phyloP scores from a whole-genome alignment of 2,888 invertebrate species.

The Altica lythri region DNA sequence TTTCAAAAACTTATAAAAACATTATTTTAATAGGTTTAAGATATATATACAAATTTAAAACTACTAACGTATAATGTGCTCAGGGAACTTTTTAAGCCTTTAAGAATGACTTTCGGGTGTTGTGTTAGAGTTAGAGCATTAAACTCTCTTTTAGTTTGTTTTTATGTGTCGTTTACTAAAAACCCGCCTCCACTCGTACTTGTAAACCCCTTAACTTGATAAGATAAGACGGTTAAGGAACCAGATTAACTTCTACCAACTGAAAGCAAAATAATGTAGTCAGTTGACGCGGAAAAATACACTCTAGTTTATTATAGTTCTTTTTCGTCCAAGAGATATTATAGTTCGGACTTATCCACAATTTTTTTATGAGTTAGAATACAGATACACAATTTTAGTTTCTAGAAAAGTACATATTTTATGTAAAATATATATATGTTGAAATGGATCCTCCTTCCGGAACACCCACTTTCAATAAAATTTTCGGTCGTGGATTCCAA shows the following conservation, averaged over 20 bases:
- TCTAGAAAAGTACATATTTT: no score
- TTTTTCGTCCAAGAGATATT: no score
- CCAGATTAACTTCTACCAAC: slow-evolving; percentile 24
- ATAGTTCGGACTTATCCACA: no score
- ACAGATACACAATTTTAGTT: no score
- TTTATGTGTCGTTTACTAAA: slow-evolving; percentile 26
- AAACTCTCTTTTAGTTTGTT: slow-evolving; percentile 13
- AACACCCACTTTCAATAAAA: no score
- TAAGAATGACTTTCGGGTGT: slow-evolving; percentile 2
- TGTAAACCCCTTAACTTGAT: slow-evolving; percentile 32
- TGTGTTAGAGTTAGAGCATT: slow-evolving; percentile 2
- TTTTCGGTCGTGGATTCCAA: no score
- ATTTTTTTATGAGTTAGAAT: no score
- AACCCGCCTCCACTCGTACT: slow-evolving; percentile 20
- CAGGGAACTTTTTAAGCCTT: slow-evolving; percentile 15
- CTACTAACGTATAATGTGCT: neutral
- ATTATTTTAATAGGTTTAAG: neutral
- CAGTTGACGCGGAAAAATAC: slow-evolving; percentile 17
- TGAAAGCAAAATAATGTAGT: slow-evolving; percentile 24
- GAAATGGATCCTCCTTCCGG: no score
- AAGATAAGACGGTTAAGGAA: slow-evolving; percentile 32
- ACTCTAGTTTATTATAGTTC: slow-evolving; percentile 10
- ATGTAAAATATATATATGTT: no score
- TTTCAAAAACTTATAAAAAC: no score
- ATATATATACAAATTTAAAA: neutral